phyloP scores from a whole-genome alignment of 2,113 vertebrate genomes.

The Neolamprologus hecqui region DNA sequence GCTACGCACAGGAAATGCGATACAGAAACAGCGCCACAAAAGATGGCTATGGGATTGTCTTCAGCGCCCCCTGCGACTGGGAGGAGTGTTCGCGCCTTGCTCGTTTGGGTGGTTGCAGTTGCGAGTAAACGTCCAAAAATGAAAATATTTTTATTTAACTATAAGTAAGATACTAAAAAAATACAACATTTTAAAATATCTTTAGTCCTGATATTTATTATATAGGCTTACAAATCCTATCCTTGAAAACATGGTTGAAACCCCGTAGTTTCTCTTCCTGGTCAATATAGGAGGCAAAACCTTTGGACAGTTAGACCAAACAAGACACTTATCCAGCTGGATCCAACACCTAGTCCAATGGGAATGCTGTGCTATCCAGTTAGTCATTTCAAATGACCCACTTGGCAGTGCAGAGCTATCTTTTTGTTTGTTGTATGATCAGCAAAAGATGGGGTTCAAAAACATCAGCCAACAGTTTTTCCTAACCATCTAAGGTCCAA shows the following conservation, averaged over 20 bases:
- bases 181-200: background rate
- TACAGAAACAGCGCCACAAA: background rate
- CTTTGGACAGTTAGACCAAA: background rate
- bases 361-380: background rate
- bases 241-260: background rate
- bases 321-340: background rate
- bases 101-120: background rate
- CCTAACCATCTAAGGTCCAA: background rate
- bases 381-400: background rate
- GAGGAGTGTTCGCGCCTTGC: background rate
- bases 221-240: background rate
- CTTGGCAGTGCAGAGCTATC: background rate
- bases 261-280: background rate
- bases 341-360: background rate
- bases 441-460: background rate
- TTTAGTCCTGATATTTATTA: background rate
- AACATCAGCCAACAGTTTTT: background rate
- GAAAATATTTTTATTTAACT: background rate
- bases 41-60: rapidly evolving
- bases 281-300: background rate
- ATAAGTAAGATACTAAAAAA: background rate
- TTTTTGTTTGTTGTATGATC: background rate
- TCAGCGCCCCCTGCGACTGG: background rate
- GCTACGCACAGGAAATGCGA: slow-evolving; percentile 12
- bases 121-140: background rate